Conservation (phyloP, 2,113 vertebrate genomes). For the Pseudonaja textilis region DNA sequence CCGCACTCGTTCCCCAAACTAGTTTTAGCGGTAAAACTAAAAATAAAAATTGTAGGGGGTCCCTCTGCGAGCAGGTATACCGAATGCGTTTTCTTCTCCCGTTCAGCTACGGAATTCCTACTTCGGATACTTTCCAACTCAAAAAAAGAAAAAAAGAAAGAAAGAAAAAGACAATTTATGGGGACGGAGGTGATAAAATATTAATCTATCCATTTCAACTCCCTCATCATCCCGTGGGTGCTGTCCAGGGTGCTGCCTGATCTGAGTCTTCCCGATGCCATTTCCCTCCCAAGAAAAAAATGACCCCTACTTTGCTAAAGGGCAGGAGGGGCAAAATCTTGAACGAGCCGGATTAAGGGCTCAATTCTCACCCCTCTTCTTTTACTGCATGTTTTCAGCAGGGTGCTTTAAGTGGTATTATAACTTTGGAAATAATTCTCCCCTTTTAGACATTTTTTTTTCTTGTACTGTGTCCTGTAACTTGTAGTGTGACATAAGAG, state of each 20-base stretch:
- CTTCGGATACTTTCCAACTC: background rate
- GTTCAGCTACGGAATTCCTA: background rate
- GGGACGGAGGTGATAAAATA: background rate
- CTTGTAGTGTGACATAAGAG: background rate
- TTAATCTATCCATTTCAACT: background rate
- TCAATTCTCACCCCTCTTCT: background rate
- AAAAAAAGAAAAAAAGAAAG: too few species aligned
- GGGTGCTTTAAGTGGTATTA: background rate
- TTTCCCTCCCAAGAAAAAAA: background rate
- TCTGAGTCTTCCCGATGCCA: background rate
- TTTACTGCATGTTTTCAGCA: background rate
- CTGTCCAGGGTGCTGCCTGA: constrained; percentile 20
- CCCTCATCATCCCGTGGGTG: background rate
- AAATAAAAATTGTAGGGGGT: background rate
- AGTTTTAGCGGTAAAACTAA: background rate
- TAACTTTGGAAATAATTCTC: background rate
- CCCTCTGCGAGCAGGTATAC: background rate
- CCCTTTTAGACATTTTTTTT: background rate
- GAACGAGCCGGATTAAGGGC: background rate
- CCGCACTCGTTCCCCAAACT: background rate
- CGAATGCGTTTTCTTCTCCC: background rate
- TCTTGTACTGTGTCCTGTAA: background rate
- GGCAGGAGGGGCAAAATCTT: background rate
- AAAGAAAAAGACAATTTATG: background rate
- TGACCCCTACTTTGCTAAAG: background rate